Evolutionary conservation across 2,888 invertebrate genomes (phyloP).

Genomic region (Hirtodrosophila cameraria): DNA sequence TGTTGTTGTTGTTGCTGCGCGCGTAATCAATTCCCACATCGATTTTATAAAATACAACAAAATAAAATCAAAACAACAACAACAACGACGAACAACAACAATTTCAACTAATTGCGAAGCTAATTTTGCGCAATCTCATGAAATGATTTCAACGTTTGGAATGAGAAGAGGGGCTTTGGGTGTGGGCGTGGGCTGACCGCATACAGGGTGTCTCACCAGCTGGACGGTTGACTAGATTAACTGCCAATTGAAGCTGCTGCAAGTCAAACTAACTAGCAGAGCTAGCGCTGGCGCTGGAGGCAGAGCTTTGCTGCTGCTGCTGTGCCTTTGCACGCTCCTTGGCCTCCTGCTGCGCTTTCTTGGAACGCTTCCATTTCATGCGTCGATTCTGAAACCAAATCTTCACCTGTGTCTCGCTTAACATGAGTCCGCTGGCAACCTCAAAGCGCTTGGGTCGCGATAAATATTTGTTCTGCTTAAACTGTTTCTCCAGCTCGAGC

Average conservation of each 20-base stretch:
- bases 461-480: conserved; percentile 99
- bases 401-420: conserved; percentile 99
- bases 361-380: conserved; percentile 99
- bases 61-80: conserved; percentile 49
- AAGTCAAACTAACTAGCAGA: conserved; percentile 57
- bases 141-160: conserved; percentile 25
- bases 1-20: conserved; percentile 24
- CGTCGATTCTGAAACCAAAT: conserved; percentile 99
- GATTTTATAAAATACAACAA: conserved; percentile 42
- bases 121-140: conserved; percentile 62
- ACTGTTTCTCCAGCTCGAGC: conserved; percentile 98
- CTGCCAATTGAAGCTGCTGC: not conserved
- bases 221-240: conserved; percentile 71
- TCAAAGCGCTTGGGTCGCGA: conserved; percentile 99
- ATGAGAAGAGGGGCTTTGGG: conserved; percentile 9
- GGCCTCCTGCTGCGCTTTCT: conserved; percentile 96
- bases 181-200: conserved; percentile 12
- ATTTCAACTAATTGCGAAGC: conserved; percentile 74
- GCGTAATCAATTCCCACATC: conserved; percentile 55
- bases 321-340: conserved; percentile 85
- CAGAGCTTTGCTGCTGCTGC: conserved; percentile 60
- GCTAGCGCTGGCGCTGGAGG: conserved; percentile 15
- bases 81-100: conserved; percentile 39
- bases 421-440: conserved; percentile 98
- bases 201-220: conserved; percentile 57